Base-by-base conservation (phyloP, 1,140 invertebrate genomes). In the Calliopsis andreniformis region DNA sequence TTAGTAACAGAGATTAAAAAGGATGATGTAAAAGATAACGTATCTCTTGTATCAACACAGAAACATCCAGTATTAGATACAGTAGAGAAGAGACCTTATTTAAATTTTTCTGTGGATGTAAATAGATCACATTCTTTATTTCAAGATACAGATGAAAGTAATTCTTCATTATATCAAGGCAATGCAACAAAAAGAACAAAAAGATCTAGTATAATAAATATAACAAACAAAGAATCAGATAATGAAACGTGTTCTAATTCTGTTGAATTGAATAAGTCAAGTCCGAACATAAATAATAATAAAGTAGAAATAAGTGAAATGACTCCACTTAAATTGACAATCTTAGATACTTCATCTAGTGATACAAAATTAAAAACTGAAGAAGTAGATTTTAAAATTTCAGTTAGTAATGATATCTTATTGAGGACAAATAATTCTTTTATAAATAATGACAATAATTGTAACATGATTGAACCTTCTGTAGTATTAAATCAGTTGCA, bases 401-500 rank as follows among this genome's bases (percentile, higher is more conserved):
- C 20, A n/a, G 3, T 2, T 28, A 39, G 1, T 1, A 62, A 10
- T 39, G 14, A 28, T 23, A n/a, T n/a, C 16, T 14, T 5, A 53
- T 35, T 45, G 59, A 43, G 30, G 35, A 49, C 18, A 28, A 14
- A 39, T 0, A 62, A 35, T 51, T 39, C 20, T 55, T 4, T 55
- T 18, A 8, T 6, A 53, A 10, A 62, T 67, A 51, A n/a, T 78
- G 25, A n/a, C 35, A 18, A 30, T 14, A 75, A 35, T 45, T 12
- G 16, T n/a, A 61, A 59, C 53, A 1, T 35, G 6, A 25, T 23
- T n/a, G 14, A 63, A 20, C 45, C 62, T 45, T 35, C 45, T 32
- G 76, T 76, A 16, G 1, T 85, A 10, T 58, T 85, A 14, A 72
- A 66, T 10, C 73, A 71, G 62, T 80, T 90, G 49, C 76, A 79